Evolutionary conservation across 2,888 invertebrate genomes (phyloP), one percentile per base, ranked within the genome.

Genomic region (Erebia aethiops): DNA sequence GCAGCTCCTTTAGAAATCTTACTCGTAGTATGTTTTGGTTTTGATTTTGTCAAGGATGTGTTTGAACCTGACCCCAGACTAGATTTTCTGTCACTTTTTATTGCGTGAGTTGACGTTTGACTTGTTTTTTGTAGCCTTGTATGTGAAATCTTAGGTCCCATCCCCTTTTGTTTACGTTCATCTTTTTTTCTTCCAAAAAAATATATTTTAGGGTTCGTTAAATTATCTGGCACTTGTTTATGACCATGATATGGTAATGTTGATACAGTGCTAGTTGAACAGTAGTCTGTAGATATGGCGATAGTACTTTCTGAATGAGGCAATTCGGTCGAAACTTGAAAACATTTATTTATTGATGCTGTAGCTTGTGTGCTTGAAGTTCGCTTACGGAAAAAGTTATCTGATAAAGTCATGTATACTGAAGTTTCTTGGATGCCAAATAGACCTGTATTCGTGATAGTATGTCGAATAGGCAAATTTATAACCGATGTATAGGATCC

Each of bases 301-400:
- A 60, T 52, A 46, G 35, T 68, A 57, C 70, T 74, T 52, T 74
- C 73, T 41, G 71, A 11, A 58, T 57, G 43, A 18, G 56, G 63
- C 10, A 56, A 46, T 21, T 68, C 67, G 54, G 76, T 60, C 54
- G 49, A 71, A 52, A 85, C 88, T 84, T 93, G 92, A 70, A 92
- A 81, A 76, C 91, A 91, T 82, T 93, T 93, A 77, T 93, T 92
- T 46, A 93, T 80, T 11, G 87, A 87, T 71, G 89, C 91, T 60
- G 92, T 91, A n/a, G 92, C 92, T 77, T 93, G 92, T 26, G 92
- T 88, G 51, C 87, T 87, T 49, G 86, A 87, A 52, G 82, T 80
- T 41, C 79, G 82, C 73, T 71, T 77, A 35, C 66, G 78, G 71
- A 72, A 78, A 69, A 77, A 78, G 65, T 89, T 82, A 73, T 87